Percentiles rank a stretch among this genome's conserved stretches.
phyloP scores from a whole-genome alignment of 35 echinoderm and acorn worm genomes.

The Anneissia japonica region DNA sequence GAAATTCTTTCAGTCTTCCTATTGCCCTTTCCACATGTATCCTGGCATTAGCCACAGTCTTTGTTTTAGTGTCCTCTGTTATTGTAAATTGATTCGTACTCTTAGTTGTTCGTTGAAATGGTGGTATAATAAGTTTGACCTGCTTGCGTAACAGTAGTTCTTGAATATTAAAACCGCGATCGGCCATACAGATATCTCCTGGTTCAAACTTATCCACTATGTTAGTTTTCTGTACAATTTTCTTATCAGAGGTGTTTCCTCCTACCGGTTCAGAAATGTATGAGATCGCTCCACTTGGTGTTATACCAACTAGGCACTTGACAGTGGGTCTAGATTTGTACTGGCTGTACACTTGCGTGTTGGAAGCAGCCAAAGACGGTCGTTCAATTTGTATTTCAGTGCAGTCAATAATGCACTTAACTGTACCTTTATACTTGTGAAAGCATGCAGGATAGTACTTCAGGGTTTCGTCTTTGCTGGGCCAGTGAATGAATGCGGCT shows the following conservation, averaged over 20 bases:
- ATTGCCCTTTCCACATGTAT: conserved; percentile 78
- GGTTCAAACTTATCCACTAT: conserved; percentile 47
- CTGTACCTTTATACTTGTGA: conserved; percentile 50
- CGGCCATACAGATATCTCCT: conserved; percentile 66
- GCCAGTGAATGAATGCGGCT: conserved; percentile 57
- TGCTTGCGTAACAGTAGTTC: conserved; percentile 63
- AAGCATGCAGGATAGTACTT: conserved; percentile 69
- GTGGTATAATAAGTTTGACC: conserved; percentile 65
- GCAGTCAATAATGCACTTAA: conserved; percentile 75
- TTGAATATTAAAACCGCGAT: conserved; percentile 79
- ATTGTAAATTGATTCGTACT: conserved; percentile 49
- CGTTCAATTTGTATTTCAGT: conserved; percentile 62
- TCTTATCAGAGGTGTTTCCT: conserved; percentile 66
- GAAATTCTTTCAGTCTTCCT: conserved; percentile 69
- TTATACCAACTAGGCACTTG: conserved; percentile 54
- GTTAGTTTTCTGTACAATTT: conserved; percentile 37
- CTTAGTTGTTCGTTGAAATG: conserved; percentile 49
- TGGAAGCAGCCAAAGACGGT: conserved; percentile 39
- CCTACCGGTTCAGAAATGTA: conserved; percentile 63
- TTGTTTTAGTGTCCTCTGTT: conserved; percentile 38
- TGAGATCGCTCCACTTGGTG: conserved; percentile 59
- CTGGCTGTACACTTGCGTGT: conserved; percentile 70
- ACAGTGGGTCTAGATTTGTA: conserved; percentile 58
- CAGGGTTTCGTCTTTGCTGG: conserved; percentile 35
- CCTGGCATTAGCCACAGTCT: conserved; percentile 61